A percentile compares a stretch with the other conserved stretches of the same genome.
Evolutionary conservation across 2,888 invertebrate genomes (phyloP).

Genomic region (Alentia gelatinosa): DNA sequence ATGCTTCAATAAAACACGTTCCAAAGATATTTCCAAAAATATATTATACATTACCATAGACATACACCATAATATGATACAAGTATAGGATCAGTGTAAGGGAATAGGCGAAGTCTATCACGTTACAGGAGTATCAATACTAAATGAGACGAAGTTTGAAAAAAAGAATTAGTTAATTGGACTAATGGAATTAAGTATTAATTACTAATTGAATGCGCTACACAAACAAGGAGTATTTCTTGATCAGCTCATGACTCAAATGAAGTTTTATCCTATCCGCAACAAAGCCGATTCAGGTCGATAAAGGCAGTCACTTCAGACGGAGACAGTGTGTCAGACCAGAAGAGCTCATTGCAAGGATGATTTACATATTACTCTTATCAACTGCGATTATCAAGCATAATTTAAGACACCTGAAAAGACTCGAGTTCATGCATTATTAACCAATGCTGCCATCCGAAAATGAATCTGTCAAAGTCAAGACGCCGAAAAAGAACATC

Average conservation of each 20-base stretch:
- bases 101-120: too few species aligned
- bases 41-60: too few species aligned
- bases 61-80: too few species aligned
- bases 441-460: background rate
- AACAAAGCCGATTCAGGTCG: background rate
- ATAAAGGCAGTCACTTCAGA: background rate
- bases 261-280: background rate
- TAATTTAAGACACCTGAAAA: background rate
- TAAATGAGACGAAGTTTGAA: background rate
- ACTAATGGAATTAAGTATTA: conserved; percentile 5
- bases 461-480: conserved; percentile 4
- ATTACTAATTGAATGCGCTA: background rate
- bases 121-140: too few species aligned
- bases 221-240: background rate
- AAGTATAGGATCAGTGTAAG: too few species aligned
- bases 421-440: background rate
- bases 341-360: background rate
- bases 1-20: too few species aligned
- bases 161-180: background rate
- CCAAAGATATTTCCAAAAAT: too few species aligned
- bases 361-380: background rate
- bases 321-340: background rate
- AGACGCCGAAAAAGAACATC: background rate
- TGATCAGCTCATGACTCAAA: background rate
- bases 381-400: background rate